Evolutionary conservation across 2,888 invertebrate genomes (phyloP).

Genomic region (Plebejus anna): DNA sequence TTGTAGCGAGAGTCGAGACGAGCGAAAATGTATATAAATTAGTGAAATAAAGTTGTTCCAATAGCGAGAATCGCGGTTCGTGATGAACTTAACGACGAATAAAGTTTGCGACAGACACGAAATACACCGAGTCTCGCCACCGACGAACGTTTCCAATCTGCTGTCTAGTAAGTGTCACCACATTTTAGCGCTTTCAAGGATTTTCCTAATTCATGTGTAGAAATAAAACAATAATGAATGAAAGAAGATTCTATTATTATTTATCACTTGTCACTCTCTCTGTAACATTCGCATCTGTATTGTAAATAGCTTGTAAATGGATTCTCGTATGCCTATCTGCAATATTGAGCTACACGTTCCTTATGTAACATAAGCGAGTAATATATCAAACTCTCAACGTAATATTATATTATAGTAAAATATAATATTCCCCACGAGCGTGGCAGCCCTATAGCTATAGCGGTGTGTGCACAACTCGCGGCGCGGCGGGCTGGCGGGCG

Average conservation of each 20-base stretch:
- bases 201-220: not conserved
- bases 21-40: conserved; percentile 18
- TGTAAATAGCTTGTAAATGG: not conserved
- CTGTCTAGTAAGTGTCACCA: conserved; percentile 16
- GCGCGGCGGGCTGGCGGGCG: conserved; percentile 65
- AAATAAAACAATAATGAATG: not conserved
- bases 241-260: not conserved
- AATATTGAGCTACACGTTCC: conserved; percentile 31
- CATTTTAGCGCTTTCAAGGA: conserved; percentile 8
- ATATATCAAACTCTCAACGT: conserved; percentile 18
- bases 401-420: conserved; percentile 11
- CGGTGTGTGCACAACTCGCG: conserved; percentile 46
- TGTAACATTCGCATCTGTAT: not conserved
- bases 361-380: conserved; percentile 8
- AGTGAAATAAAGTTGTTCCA: conserved; percentile 1
- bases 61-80: not conserved
- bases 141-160: conserved; percentile 39
- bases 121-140: conserved; percentile 37
- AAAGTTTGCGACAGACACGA: conserved; percentile 26
- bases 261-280: not conserved
- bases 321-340: not conserved
- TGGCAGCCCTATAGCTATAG: conserved; percentile 29
- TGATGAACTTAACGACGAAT: conserved; percentile 21
- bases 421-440: conserved; percentile 20
- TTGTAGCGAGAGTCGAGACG: not conserved